A percentile compares a stretch with the other conserved stretches of the same genome.
These are phyloP conservation scores for Rostratula benghalensis DNA, from an alignment of 2,113 vertebrate genomes.

Conservation along the genomic window DNA sequence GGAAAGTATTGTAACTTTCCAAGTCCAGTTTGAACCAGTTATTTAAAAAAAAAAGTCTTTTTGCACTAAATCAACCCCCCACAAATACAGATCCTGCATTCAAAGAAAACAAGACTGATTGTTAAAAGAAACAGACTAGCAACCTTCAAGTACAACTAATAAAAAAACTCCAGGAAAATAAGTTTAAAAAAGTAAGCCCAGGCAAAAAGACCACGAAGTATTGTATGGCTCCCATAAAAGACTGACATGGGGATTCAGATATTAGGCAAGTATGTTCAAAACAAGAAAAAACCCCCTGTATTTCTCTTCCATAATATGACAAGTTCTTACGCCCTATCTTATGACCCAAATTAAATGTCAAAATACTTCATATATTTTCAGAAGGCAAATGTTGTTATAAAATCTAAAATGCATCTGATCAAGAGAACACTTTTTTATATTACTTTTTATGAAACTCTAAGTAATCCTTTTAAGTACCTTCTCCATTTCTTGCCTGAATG, in stretches of 20 bases:
- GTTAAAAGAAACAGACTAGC: background rate
- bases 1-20: background rate
- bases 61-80: background rate
- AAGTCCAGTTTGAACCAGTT: background rate
- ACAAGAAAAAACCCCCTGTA: background rate
- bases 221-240: background rate
- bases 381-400: background rate
- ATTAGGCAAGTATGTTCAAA: background rate
- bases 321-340: background rate
- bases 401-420: background rate
- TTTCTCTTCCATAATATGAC: background rate
- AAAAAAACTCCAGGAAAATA: background rate
- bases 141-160: background rate
- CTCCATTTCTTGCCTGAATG: slow-evolving; percentile 99
- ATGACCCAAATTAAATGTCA: background rate
- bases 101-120: background rate
- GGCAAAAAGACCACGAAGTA: background rate
- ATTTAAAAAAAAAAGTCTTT: background rate
- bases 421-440: background rate
- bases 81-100: background rate
- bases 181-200: background rate
- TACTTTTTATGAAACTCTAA: background rate
- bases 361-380: background rate
- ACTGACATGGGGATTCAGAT: background rate
- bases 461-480: slow-evolving; percentile 80